Evolutionary conservation across 2,888 invertebrate species (phyloP).

Genomic region (Drosophila hamatofila): DNA sequence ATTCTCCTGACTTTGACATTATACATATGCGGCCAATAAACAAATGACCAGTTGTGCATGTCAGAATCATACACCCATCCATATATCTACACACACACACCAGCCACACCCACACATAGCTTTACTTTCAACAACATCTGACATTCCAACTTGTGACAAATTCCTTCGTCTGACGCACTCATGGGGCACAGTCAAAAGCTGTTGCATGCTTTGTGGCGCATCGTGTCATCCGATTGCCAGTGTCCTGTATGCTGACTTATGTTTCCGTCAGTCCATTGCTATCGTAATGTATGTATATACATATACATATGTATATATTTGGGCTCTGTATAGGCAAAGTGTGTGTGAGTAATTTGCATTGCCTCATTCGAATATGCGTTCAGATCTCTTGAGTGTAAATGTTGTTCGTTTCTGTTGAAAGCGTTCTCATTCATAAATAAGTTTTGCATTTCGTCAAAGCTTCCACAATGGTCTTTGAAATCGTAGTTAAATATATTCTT

Average conservation of each 20-base stretch:
- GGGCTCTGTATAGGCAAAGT: neutral
- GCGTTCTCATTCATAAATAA: conserved; percentile 61
- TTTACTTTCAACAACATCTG: conserved; percentile 3
- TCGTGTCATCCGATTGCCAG: conserved; percentile 61
- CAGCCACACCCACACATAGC: neutral
- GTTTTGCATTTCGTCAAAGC: conserved; percentile 58
- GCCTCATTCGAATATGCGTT: conserved; percentile 16
- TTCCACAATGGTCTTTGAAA: conserved; percentile 4
- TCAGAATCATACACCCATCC: conserved; percentile 2
- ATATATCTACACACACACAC: conserved; percentile 9
- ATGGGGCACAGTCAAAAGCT: conserved; percentile 55
- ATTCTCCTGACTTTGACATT: conserved; percentile 40
- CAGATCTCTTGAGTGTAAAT: conserved; percentile 15
- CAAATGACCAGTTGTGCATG: conserved; percentile 41
- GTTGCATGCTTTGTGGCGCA: conserved; percentile 73
- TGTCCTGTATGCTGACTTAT: conserved; percentile 45
- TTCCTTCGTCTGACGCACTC: conserved; percentile 36
- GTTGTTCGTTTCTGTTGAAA: conserved; percentile 25
- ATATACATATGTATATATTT: neutral
- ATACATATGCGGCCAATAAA: conserved; percentile 42
- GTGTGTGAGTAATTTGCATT: conserved; percentile 24
- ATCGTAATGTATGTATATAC: conserved; percentile 2
- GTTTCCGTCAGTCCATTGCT: conserved; percentile 13
- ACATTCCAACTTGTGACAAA: conserved; percentile 42
- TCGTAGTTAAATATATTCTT: conserved; percentile 59